A percentile compares a stretch with the other conserved stretches of the same genome.
Evolutionary conservation across 2,113 vertebrate genomes (phyloP).

Genomic region (Barbus barbus): DNA sequence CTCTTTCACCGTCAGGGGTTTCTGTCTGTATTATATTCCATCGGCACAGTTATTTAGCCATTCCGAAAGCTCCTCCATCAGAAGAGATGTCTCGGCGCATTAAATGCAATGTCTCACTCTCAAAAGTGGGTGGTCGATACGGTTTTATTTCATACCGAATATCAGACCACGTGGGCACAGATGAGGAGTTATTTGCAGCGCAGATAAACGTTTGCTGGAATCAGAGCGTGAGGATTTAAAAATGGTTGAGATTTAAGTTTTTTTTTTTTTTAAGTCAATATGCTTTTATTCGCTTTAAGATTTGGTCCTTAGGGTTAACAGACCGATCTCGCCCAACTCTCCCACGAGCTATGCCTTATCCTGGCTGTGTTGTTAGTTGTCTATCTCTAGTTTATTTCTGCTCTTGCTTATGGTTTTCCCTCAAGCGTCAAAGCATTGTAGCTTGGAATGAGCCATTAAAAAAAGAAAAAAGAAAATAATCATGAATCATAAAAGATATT

Average conservation of each 20-base stretch:
- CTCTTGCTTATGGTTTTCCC: not conserved
- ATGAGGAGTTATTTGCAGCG: not conserved
- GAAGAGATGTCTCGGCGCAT: not conserved
- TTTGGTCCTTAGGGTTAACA: not conserved
- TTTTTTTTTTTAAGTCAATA: constrained; percentile 37
- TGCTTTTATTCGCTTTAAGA: constrained; percentile 10
- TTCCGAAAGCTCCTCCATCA: constrained; percentile 56
- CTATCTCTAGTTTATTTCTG: constrained; percentile 6
- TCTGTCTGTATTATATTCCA: constrained; percentile 45
- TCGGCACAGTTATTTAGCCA: constrained; percentile 67
- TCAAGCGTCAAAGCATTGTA: not conserved
- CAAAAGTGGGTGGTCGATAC: constrained; percentile 8
- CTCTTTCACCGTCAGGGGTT: constrained; percentile 22
- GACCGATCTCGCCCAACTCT: not conserved
- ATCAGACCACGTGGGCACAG: constrained; percentile 8
- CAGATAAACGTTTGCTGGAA: not conserved
- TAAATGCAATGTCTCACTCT: not conserved
- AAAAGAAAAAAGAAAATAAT: not conserved
- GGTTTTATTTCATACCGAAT: constrained; percentile 19
- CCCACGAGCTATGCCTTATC: constrained; percentile 11
- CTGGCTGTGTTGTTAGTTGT: not conserved
- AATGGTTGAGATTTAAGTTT: not conserved
- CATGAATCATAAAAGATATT: not conserved
- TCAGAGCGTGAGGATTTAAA: constrained; percentile 19
- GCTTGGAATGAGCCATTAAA: not conserved